phyloP scores from a whole-genome alignment of 2,113 vertebrate species.

The Gymnorhina tibicen region DNA sequence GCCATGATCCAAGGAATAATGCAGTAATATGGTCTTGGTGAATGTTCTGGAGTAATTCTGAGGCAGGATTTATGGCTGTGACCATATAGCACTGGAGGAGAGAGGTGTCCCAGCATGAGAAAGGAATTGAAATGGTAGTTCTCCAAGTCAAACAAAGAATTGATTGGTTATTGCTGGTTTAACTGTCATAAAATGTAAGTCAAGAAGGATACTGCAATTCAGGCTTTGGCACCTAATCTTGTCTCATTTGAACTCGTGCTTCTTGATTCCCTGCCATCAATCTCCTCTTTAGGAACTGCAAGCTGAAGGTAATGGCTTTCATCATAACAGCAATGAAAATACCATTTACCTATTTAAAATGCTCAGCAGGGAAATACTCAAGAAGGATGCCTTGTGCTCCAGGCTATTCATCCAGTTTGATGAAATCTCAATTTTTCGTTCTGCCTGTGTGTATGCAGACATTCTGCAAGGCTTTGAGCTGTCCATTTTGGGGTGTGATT shows the following conservation, averaged over 20 bases:
- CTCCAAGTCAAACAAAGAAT: not conserved
- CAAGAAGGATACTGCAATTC: not conserved
- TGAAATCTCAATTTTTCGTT: not conserved
- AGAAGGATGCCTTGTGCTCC: not conserved
- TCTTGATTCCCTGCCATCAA: not conserved
- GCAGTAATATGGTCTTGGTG: not conserved
- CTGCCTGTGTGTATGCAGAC: rapidly evolving
- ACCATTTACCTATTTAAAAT: constrained; percentile 20
- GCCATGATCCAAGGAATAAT: not conserved
- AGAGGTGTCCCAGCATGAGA: not conserved
- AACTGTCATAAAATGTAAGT: not conserved
- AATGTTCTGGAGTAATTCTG: not conserved
- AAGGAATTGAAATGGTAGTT: not conserved
- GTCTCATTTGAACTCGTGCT: not conserved
- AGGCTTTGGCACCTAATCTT: not conserved
- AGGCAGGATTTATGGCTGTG: not conserved
- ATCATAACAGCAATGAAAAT: not conserved
- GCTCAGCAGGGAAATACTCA: not conserved
- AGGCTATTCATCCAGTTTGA: not conserved
- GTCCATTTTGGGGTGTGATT: not conserved
- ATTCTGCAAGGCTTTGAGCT: not conserved
- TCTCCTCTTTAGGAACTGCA: not conserved
- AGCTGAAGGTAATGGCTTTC: constrained; percentile 1
- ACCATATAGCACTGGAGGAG: not conserved
- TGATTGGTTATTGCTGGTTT: not conserved